Base-by-base conservation (phyloP, 2,888 invertebrate genomes). In the Achlya flavicornis region DNA sequence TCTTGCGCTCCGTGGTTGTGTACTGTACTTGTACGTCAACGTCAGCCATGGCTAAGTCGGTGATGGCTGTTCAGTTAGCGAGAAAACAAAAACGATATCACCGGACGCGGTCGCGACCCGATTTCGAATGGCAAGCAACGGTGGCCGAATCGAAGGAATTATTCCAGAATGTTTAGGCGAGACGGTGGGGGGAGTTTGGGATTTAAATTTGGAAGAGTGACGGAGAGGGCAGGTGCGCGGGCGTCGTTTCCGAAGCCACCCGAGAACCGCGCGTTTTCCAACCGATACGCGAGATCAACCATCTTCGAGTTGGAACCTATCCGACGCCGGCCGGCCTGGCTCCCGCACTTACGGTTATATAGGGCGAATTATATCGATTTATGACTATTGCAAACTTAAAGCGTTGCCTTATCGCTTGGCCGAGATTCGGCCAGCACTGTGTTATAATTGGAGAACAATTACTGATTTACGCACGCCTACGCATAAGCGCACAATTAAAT, bases 1-100 rank as follows among this genome's bases (percentile, higher is more conserved):
- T 98, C 92, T 97, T 97, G 89, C 97, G 96, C 94, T 97, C 97
- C 84, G 97, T 97, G 87, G 97, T 96, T 87, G 97, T 96, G 90
- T 95, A 96, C 92, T 97, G 96, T 95, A 97, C 96, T 95, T 97
- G 96, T 76, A 97, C 96, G 93, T 98, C 98, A 85, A 98, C 97
- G 95, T 98, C 98, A 90, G 97, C 98, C 98, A 98, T 98, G 93
- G 86, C 80, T 82, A 80, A 74, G 66, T 77, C 73, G 78, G 79
- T 78, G 78, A 80, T 77, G 73, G 76, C 77, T 81, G 82, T 78
- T 80, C 70, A 69, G 72, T 79, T 78, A 67, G 77, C 75, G 77
- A 79, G 77, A 81, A 78, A 79, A 41, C 41, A 41, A 82, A 48
- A 66, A 66, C 88, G 81, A 89, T 92, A 91, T 90, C 90, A 90